Evolutionary conservation across 37 sponge, comb jelly and placozoan species (phyloP).

Genomic region (Geodia barretti): DNA sequence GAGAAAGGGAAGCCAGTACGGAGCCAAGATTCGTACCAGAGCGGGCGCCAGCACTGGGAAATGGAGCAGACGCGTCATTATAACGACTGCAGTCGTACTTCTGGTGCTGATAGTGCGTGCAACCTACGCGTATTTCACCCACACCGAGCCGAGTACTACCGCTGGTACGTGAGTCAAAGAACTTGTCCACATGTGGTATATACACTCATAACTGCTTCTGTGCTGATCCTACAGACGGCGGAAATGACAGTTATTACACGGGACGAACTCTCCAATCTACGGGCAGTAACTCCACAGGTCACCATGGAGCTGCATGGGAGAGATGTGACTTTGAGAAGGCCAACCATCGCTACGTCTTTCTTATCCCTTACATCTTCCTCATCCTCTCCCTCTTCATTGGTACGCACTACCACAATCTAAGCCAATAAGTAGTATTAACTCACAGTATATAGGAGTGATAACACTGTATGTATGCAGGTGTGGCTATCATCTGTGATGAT

Average conservation of each 20-base stretch:
- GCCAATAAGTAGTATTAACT: not conserved
- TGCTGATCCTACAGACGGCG: not conserved
- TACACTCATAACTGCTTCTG: not conserved
- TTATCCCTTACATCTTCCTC: conserved; percentile 43
- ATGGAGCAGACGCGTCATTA: conserved; percentile 1
- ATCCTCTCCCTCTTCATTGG: conserved; percentile 60
- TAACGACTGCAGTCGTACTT: not conserved
- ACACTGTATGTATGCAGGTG: conserved; percentile 10
- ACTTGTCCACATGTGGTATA: too few relatives aligned
- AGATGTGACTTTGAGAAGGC: conserved; percentile 55
- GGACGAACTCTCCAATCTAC: not conserved
- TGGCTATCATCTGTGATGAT: conserved; percentile 93
- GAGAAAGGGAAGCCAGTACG: not conserved
- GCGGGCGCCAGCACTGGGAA: not conserved
- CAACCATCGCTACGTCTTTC: conserved; percentile 25
- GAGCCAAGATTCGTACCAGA: not conserved
- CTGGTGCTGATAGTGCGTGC: not conserved
- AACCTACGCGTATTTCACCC: not conserved
- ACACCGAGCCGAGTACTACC: not conserved
- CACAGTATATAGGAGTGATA: not conserved
- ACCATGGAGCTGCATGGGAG: conserved; percentile 53
- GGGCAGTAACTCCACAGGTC: not conserved
- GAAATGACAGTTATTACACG: not conserved
- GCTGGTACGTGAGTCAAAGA: not conserved
- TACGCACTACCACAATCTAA: not conserved